These are phyloP conservation scores for Anthoscopus minutus DNA, from an alignment of 2,113 vertebrate genomes.

Conservation along the genomic window DNA sequence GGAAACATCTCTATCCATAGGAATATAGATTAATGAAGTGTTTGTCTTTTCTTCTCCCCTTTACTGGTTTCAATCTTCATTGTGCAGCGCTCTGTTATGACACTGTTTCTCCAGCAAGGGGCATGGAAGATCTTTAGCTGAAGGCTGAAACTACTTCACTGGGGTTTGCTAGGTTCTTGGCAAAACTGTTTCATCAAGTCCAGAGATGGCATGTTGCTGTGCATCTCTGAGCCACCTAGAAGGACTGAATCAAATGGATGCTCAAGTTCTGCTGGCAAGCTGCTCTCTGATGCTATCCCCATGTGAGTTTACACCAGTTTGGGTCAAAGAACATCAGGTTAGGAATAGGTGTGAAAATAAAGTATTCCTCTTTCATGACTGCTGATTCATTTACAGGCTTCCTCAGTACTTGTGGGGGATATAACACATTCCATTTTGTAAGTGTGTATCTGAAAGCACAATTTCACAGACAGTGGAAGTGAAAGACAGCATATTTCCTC, in stretches of 20 bases:
- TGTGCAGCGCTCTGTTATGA: background rate
- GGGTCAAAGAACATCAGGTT: background rate
- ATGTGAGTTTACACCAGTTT: accelerated
- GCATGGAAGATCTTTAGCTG: conserved; percentile 16
- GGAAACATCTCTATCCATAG: background rate
- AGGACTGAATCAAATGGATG: background rate
- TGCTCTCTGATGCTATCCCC: background rate
- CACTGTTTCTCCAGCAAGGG: conserved; percentile 42
- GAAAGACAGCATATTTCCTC: background rate
- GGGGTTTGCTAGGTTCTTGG: background rate
- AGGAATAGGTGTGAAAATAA: background rate
- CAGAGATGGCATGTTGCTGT: background rate
- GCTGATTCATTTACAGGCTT: background rate
- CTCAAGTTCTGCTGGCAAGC: background rate
- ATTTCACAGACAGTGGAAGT: background rate
- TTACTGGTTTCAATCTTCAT: background rate
- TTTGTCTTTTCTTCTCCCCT: background rate
- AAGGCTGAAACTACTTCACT: background rate
- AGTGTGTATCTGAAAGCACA: background rate
- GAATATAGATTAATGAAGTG: background rate
- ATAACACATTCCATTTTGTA: background rate
- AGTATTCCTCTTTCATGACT: background rate
- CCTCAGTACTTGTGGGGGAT: background rate
- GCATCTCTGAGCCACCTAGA: background rate
- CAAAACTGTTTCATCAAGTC: background rate